Evolutionary conservation across 2,113 vertebrate genomes (phyloP), one percentile per base, ranked within the genome.

Genomic region (Pelvicachromis taeniatus): DNA sequence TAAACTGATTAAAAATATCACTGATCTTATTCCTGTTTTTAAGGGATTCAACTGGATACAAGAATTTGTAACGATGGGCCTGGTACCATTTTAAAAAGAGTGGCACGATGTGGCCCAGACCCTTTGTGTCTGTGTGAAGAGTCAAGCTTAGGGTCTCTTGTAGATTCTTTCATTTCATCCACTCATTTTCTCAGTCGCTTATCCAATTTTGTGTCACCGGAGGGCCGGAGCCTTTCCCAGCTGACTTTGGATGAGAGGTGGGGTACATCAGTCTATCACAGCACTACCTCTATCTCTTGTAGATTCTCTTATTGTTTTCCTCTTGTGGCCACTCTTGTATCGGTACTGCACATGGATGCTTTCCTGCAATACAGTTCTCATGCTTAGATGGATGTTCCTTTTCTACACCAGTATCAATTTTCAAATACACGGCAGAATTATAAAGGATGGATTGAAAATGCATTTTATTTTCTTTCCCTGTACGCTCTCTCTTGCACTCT

Each of bases 361-460:
- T 82, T 77, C 78, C 70, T 56, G 61, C 84, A 55, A 63, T 55
- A 73, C 54, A 80, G 77, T 75, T 75, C 55, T 17, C 82, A 83
- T 88, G 77, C 77, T 80, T 38, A 38, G 85, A 91, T 85, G 90
- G 86, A 92, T 87, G 63, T 68, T 26, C 5, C 78, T 81, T 89
- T 78, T 88, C 78, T 70, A 85, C 55, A 50, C 70, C 61, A 59
- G 86, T 61, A 92, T 93, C 85, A 90, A 82, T 95, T 95, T 94
- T 93, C 82, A 88, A 88, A 94, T 84, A 87, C 63, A 86, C 89
- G 65, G 80, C 55, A 17, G 87, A 94, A 93, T 94, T 90, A 92
- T 90, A 92, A 86, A 80, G 81, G 87, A 80, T 77, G 38, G 84
- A 85, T 87, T 91, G 85, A 85, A 95, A 88, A 94, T 94, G 81